These are phyloP conservation scores for Cyanistes caeruleus DNA, from an alignment of 2,113 vertebrate genomes.

Conservation along the genomic window DNA sequence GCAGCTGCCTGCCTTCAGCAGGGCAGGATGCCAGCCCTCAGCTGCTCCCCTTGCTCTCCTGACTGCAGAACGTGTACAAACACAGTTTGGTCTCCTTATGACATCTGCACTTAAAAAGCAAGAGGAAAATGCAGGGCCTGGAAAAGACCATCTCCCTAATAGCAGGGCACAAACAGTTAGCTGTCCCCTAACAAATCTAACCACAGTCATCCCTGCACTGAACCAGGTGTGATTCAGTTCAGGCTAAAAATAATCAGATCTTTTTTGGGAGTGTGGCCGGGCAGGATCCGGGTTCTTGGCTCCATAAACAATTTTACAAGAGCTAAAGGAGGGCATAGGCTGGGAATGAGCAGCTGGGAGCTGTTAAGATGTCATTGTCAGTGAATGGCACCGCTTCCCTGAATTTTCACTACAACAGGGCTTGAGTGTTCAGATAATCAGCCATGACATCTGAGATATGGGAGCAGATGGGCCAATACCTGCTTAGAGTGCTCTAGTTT, in stretches of 20 bases:
- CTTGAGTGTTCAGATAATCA: not conserved
- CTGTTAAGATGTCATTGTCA: not conserved
- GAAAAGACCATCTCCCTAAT: not conserved
- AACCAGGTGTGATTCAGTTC: not conserved
- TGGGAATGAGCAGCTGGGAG: constrained; percentile 24
- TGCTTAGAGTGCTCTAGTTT: not conserved
- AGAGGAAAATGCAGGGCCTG: not conserved
- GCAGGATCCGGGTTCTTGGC: not conserved
- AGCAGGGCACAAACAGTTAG: not conserved
- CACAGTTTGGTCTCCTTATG: not conserved
- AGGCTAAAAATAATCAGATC: not conserved
- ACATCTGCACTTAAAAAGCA: not conserved
- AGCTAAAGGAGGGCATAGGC: not conserved
- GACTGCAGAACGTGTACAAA: not conserved
- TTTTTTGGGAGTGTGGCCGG: not conserved
- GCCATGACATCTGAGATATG: not conserved
- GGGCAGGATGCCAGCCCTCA: not conserved
- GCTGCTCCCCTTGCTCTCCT: not conserved
- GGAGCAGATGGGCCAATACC: constrained; percentile 29
- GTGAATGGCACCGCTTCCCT: not conserved
- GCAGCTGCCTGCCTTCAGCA: not conserved
- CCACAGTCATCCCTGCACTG: not conserved
- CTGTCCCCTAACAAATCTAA: not conserved
- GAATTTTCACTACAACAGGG: not conserved
- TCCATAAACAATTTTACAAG: not conserved